Percentiles rank a stretch among this genome's conserved stretches.
Conservation (phyloP, 2,113 vertebrate genomes). For the Ctenodactylus gundi region DNA sequence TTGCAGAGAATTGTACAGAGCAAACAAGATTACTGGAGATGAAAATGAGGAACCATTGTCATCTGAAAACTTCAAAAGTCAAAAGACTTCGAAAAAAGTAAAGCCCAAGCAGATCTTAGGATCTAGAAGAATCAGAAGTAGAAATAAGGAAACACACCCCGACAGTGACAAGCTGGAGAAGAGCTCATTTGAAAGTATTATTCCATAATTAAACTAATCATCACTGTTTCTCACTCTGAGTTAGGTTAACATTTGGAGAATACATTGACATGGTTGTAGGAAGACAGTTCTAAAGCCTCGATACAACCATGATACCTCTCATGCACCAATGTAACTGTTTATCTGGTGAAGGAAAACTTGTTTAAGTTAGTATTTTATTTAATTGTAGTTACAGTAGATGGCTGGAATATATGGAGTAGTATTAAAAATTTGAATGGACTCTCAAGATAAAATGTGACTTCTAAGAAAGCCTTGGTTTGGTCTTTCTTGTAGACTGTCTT, state of each 20-base stretch:
- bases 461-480: background rate
- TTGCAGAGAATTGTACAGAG: background rate
- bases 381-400: background rate
- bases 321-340: background rate
- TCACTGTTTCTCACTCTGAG: background rate
- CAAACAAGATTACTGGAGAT: background rate
- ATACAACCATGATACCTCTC: background rate
- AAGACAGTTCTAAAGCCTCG: background rate
- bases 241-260: background rate
- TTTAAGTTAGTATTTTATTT: background rate
- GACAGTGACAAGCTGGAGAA: background rate
- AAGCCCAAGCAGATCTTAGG: background rate
- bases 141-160: background rate
- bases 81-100: background rate
- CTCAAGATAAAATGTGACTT: background rate
- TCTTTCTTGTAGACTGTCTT: background rate
- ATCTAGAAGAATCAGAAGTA: background rate
- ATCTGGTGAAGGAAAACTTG: background rate
- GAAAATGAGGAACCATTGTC: background rate
- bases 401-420: background rate
- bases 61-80: background rate
- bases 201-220: background rate
- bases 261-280: background rate
- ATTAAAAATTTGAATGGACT: background rate
- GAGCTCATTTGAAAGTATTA: background rate